Evolutionary conservation across 1,140 invertebrate genomes (phyloP), one percentile per base, ranked within the genome.

Genomic region (Dolichoris vasculosae): DNA sequence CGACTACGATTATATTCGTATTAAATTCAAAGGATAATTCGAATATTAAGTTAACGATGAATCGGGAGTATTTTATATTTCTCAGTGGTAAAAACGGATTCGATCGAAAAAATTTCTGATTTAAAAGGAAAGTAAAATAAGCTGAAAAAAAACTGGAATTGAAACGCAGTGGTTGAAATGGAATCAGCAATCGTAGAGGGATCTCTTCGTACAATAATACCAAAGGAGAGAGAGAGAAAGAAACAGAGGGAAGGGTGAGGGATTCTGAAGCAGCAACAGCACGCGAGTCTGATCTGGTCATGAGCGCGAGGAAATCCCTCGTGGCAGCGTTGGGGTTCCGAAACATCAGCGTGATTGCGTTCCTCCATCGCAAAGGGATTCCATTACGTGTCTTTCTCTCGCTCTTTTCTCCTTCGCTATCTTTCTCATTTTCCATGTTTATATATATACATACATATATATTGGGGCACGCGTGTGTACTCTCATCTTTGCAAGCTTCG

Each of bases 341-440:
- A 92, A 92, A 93, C 92, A 93, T 93, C 92, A 93, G 89, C 92
- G 92, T 93, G 92, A 93, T 93, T 93, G 92, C 91, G 91, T 91
- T 93, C 89, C 90, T 91, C 89, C 86, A 51, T 6, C 43, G 40
- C n/a, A 32, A 77, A 92, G 91, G 90, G 92, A 93, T 93, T 93
- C 92, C 92, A 93, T 93, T 93, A 93, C 90, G 89, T 86, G 86
- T 87, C 87, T 73, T 81, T 88, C 83, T 88, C 75, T 69, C 38
- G 9, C 43, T 86, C 69, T 69, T 85, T 46, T 75, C 67, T 32
- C 55, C 69, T 77, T 59, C 82, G 38, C 48, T 79, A 4, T 38
- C 59, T 40, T 26, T 38, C 32, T 55, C 30, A 15, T 86, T 88
- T n/a, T 55, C 46, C 30, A 81, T 46, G 32, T 69, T 32, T 35